phyloP scores from a whole-genome alignment of 1,140 invertebrate genomes.

The Polyergus mexicanus region DNA sequence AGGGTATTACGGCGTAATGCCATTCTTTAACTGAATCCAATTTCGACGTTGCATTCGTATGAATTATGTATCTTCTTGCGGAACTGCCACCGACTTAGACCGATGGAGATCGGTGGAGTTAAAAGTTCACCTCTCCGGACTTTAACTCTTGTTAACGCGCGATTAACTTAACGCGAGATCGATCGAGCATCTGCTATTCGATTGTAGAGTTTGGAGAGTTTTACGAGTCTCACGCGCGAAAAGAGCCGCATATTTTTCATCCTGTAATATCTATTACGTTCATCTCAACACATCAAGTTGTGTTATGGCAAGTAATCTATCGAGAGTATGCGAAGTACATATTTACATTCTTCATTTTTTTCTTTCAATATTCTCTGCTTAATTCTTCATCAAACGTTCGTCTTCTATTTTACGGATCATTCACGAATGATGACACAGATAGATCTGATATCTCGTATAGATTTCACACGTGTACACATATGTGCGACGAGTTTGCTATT shows the following conservation, averaged over 20 bases:
- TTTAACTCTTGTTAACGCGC: constrained; percentile 25
- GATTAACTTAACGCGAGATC: constrained; percentile 16
- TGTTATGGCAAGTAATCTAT: not conserved
- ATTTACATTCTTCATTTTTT: not conserved
- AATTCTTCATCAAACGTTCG: not conserved
- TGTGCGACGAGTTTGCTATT: not conserved
- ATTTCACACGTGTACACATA: not conserved
- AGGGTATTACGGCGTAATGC: constrained; percentile 22
- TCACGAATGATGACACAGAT: not conserved
- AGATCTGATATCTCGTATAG: not conserved
- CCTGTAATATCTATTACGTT: not conserved
- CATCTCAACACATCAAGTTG: not conserved
- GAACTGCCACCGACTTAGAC: not conserved
- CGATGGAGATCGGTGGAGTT: not conserved
- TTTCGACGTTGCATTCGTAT: constrained; percentile 47
- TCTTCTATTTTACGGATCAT: not conserved
- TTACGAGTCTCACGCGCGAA: not conserved
- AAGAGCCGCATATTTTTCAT: not conserved
- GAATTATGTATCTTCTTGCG: constrained; percentile 60
- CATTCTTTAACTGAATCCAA: constrained; percentile 56
- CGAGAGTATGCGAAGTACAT: not conserved
- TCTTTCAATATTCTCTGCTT: not conserved
- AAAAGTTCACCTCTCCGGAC: constrained; percentile 26
- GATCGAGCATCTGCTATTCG: not conserved
- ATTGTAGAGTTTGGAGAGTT: not conserved